Conservation (phyloP, 2,888 invertebrate genomes). For the Blastobasis adustella region DNA sequence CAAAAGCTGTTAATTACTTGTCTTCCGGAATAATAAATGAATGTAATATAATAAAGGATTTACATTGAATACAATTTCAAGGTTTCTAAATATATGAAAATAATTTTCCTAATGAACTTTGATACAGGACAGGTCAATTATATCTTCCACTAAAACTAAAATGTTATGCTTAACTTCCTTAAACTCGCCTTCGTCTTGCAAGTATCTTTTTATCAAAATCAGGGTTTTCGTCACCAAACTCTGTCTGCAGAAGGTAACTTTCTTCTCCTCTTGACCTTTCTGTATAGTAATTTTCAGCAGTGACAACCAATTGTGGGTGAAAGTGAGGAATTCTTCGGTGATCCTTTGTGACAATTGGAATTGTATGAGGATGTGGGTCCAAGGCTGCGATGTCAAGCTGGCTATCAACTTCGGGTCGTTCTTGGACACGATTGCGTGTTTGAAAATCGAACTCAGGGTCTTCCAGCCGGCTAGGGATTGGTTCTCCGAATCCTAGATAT, state of each 20-base stretch:
- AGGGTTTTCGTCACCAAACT: conserved; percentile 50
- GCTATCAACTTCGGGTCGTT: conserved; percentile 49
- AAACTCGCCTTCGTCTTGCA: conserved; percentile 25
- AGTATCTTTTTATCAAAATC: conserved; percentile 37
- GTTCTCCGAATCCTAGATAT: conserved; percentile 41
- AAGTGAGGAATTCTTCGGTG: conserved; percentile 48
- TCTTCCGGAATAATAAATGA: too few relatives aligned
- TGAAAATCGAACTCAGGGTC: conserved; percentile 52
- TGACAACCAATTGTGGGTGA: conserved; percentile 50
- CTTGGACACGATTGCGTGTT: conserved; percentile 48
- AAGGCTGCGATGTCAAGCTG: conserved; percentile 53
- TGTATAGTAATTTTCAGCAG: conserved; percentile 47
- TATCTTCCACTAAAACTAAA: conserved; percentile 34
- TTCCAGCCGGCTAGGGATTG: conserved; percentile 58
- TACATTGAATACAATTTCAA: too few relatives aligned
- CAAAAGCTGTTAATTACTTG: too few relatives aligned
- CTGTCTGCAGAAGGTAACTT: conserved; percentile 35
- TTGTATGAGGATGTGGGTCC: conserved; percentile 55
- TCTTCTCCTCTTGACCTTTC: conserved; percentile 33
- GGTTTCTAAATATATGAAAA: too few relatives aligned
- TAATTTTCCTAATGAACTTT: background rate
- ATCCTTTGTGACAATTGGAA: conserved; percentile 55
- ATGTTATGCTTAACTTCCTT: conserved; percentile 37
- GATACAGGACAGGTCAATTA: conserved; percentile 30
- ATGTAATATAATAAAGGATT: too few relatives aligned